phyloP scores from a whole-genome alignment of 2,888 invertebrate species.

The Cataglyphis livida region DNA sequence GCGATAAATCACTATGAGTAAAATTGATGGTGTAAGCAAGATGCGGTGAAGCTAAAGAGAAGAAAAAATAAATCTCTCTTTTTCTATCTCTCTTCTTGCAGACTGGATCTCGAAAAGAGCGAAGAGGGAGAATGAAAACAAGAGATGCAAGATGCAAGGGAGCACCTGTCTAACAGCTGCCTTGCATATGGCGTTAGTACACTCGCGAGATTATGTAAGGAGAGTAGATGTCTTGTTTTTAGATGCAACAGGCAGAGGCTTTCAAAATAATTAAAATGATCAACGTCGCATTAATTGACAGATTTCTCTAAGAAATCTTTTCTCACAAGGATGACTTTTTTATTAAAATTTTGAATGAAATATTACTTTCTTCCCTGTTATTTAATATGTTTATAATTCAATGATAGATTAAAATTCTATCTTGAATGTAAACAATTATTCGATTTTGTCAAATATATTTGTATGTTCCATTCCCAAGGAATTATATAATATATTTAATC shows the following conservation, averaged over 20 bases:
- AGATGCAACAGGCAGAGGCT: not conserved
- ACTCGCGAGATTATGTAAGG: slow-evolving; percentile 69
- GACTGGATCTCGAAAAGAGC: slow-evolving; percentile 28
- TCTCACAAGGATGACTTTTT: not conserved
- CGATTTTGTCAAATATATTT: slow-evolving; percentile 1
- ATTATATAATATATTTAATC: not conserved
- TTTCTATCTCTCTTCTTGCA: not conserved
- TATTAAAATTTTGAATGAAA: too few relatives aligned
- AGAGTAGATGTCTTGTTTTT: slow-evolving; percentile 50
- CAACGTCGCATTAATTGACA: slow-evolving; percentile 1
- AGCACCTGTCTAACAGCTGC: slow-evolving; percentile 75
- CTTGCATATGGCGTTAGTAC: slow-evolving; percentile 67
- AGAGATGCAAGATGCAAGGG: slow-evolving; percentile 63
- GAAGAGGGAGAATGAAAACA: slow-evolving; percentile 59
- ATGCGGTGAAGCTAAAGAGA: slow-evolving; percentile 42
- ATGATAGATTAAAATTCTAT: slow-evolving; percentile 8
- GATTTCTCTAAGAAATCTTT: not conserved
- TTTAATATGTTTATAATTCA: not conserved
- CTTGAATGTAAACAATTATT: not conserved
- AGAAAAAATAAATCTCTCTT: slow-evolving; percentile 11
- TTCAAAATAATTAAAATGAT: slow-evolving; percentile 26
- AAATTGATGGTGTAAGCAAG: slow-evolving; percentile 66
- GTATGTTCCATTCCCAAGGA: not conserved
- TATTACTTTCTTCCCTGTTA: too few relatives aligned
- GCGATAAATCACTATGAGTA: slow-evolving; percentile 76